These are phyloP conservation scores for Antechinus flavipes DNA, from an alignment of 2,113 vertebrate genomes.

Conservation along the genomic window DNA sequence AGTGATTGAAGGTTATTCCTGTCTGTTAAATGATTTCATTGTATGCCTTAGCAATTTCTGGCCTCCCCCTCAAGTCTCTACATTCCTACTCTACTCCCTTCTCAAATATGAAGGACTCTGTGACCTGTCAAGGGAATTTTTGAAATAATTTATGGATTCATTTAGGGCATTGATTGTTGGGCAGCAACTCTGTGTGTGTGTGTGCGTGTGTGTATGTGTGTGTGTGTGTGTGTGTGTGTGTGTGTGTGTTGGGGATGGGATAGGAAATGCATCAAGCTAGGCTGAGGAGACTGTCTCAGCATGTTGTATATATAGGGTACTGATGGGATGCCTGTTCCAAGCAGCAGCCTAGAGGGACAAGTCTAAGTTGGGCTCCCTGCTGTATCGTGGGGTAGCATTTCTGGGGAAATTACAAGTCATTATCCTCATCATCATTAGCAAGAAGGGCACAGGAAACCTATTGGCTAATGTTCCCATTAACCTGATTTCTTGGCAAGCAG, in stretches of 20 bases:
- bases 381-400: slow-evolving; percentile 46
- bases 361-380: not conserved
- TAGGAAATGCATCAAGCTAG: not conserved
- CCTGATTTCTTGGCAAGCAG: slow-evolving; percentile 56
- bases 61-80: not conserved
- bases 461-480: not conserved
- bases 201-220: not conserved
- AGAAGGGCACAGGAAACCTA: slow-evolving; percentile 35
- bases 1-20: not conserved
- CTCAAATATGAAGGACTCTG: not conserved
- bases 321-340: not conserved
- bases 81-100: not conserved
- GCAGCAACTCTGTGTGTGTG: not conserved
- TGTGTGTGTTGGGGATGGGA: not conserved
- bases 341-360: slow-evolving; percentile 64
- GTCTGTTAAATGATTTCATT: not conserved
- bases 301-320: not conserved
- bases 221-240: too few relatives aligned
- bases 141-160: not conserved
- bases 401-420: slow-evolving; percentile 56
- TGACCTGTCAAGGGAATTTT: not conserved
- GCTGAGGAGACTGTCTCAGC: not conserved
- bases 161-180: not conserved
- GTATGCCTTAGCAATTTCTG: not conserved
- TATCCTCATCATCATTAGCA: slow-evolving; percentile 57